Evolutionary conservation across 2,113 vertebrate genomes (phyloP), one percentile per base, ranked within the genome.

Genomic region (Aspidoscelis tigris): DNA sequence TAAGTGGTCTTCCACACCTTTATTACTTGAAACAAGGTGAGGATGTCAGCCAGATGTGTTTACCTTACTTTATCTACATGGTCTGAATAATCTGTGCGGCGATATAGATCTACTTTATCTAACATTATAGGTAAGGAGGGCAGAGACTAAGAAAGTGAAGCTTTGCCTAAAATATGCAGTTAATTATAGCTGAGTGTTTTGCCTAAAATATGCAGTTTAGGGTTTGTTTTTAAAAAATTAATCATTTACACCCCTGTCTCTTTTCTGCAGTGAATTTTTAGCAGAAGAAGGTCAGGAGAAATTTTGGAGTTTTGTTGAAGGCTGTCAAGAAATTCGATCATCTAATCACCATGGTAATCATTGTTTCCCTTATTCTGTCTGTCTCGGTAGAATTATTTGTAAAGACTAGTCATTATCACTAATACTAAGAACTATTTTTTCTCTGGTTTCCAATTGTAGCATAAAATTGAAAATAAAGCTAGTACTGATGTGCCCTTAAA

Each of bases 221-320:
- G 41, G 20, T 84, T 33, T 55, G 6, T 55, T 11, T 55, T 55
- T 61, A 24, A 50, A 22, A 39, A 20, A 78, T 76, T 7, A 65
- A 64, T 65, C 4, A 74, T 22, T 33, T 77, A 14, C 47, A 69
- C n/a, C 9, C 39, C 39, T 44, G 7, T 14, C 16, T 10, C 55
- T 84, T 82, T 76, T 85, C 39, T 53, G 83, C 91, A 99, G 99
- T 94, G 99, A 99, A 93, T 99, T 99, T 94, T 95, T 99, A 92
- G 98, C 98, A 82, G 99, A 99, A 94, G 98, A 99, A 94, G 97
- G 97, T 92, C 96, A 97, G 89, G 98, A 99, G 89, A 98, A 96
- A 92, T 99, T 99, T 91, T 99, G 99, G 99, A 97, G 95, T 90
- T 99, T 99, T 94, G 96, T 99, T 86, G 97, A 98, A 92, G 95